A percentile compares a stretch with the other conserved stretches of the same genome.
Evolutionary conservation across 1,140 invertebrate species (phyloP).

Genomic region (Heliothis virescens): DNA sequence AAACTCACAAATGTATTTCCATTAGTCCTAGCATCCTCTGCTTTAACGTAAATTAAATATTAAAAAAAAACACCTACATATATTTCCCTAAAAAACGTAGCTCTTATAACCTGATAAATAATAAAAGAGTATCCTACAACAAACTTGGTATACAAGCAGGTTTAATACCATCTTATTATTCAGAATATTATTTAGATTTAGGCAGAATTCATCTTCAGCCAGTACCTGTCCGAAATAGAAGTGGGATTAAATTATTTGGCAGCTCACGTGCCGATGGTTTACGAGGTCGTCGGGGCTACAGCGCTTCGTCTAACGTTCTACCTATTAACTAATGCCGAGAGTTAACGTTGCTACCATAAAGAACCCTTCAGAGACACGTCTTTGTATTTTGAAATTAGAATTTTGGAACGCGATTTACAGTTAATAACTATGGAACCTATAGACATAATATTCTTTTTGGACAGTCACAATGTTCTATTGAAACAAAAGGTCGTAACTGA

Average conservation of each 20-base stretch:
- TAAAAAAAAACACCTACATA: too few species aligned
- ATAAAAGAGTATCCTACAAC: not conserved
- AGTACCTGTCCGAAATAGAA: constrained; percentile 40
- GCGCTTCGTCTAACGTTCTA: constrained; percentile 51
- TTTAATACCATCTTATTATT: not conserved
- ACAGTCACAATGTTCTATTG: too few species aligned
- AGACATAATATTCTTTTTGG: too few species aligned
- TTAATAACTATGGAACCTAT: too few species aligned
- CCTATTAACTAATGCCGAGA: constrained; percentile 54
- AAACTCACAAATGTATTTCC: too few species aligned
- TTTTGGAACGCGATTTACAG: not conserved
- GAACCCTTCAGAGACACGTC: constrained; percentile 4
- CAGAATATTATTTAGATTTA: constrained; percentile 41
- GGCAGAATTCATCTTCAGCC: constrained; percentile 25
- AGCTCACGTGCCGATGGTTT: constrained; percentile 54
- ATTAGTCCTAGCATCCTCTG: too few species aligned
- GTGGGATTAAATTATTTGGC: constrained; percentile 59
- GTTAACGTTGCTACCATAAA: constrained; percentile 32
- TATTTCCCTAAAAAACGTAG: not conserved
- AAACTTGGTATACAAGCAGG: not conserved
- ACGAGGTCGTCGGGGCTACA: constrained; percentile 39
- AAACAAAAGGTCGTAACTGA: constrained; percentile 9
- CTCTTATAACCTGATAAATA: not conserved
- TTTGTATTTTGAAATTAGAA: constrained; percentile 20
- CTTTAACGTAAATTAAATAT: too few species aligned